A percentile compares a stretch with the other conserved stretches of the same genome.
Conservation (phyloP, 2,888 invertebrate genomes). For the Epistrophe eligans region DNA sequence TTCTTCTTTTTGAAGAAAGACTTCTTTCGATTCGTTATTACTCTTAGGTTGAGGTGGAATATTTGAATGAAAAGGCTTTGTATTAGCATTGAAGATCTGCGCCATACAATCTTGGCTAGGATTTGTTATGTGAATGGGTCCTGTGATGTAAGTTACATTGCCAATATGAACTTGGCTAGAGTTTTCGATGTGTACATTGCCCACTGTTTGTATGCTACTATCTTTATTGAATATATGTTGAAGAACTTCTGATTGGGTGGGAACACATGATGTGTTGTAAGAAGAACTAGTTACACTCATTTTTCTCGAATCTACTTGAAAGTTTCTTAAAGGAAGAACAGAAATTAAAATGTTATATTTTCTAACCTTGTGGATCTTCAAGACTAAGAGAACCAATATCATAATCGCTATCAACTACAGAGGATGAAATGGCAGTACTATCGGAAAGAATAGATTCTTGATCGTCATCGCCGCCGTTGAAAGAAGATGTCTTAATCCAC, state of each 20-base stretch:
- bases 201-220: slow-evolving; percentile 81
- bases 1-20: too few species aligned
- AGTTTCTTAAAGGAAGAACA: background rate
- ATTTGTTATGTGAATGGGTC: slow-evolving; percentile 83
- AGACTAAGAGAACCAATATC: slow-evolving; percentile 42
- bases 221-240: slow-evolving; percentile 79
- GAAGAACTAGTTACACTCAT: slow-evolving; percentile 31
- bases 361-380: slow-evolving; percentile 23
- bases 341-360: background rate
- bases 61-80: background rate
- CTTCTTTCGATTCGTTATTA: slow-evolving; percentile 11
- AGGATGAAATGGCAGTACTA: slow-evolving; percentile 60
- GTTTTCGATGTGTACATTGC: slow-evolving; percentile 83
- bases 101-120: slow-evolving; percentile 43
- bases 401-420: slow-evolving; percentile 56
- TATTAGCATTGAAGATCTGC: slow-evolving; percentile 29
- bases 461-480: slow-evolving; percentile 31
- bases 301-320: slow-evolving; percentile 23
- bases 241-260: slow-evolving; percentile 78
- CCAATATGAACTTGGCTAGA: slow-evolving; percentile 84
- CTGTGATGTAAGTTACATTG: slow-evolving; percentile 84
- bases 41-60: background rate
- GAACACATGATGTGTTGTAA: slow-evolving; percentile 64
- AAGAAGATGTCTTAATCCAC: slow-evolving; percentile 56
- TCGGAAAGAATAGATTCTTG: slow-evolving; percentile 51